These are phyloP conservation scores for Felis chaus DNA, from an alignment of 2,113 vertebrate species.

Conservation along the genomic window DNA sequence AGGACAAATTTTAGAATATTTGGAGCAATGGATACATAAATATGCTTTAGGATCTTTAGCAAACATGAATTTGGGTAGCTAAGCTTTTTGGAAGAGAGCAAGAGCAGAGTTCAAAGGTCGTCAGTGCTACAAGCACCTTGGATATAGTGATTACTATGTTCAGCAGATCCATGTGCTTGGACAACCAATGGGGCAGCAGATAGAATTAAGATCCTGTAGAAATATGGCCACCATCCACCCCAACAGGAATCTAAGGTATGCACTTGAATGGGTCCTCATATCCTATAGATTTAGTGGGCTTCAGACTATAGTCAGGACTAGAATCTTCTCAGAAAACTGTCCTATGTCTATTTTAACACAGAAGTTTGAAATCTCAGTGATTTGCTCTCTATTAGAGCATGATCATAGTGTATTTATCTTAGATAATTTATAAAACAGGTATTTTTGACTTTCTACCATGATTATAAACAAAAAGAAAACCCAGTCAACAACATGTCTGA, in stretches of 20 bases:
- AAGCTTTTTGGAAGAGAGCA: background rate
- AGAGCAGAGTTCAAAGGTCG: background rate
- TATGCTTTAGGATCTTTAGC: background rate
- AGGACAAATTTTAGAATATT: background rate
- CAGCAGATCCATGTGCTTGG: background rate
- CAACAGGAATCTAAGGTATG: background rate
- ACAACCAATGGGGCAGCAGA: background rate
- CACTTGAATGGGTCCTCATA: background rate
- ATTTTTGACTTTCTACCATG: constrained; percentile 10
- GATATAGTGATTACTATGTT: background rate
- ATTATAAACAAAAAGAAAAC: constrained; percentile 34
- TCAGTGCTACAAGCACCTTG: background rate
- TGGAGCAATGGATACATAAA: background rate
- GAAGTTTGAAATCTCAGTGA: background rate
- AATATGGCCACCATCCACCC: background rate
- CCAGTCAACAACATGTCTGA: background rate
- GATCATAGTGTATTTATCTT: background rate
- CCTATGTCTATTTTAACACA: background rate
- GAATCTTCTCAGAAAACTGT: background rate
- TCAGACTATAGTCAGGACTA: background rate
- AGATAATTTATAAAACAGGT: background rate
- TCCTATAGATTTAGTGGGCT: background rate
- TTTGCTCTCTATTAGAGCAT: background rate
- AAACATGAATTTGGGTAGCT: background rate
- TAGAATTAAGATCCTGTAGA: background rate